Evolutionary conservation across 2,113 vertebrate genomes (phyloP).

Genomic region (Meleagris gallopavo): DNA sequence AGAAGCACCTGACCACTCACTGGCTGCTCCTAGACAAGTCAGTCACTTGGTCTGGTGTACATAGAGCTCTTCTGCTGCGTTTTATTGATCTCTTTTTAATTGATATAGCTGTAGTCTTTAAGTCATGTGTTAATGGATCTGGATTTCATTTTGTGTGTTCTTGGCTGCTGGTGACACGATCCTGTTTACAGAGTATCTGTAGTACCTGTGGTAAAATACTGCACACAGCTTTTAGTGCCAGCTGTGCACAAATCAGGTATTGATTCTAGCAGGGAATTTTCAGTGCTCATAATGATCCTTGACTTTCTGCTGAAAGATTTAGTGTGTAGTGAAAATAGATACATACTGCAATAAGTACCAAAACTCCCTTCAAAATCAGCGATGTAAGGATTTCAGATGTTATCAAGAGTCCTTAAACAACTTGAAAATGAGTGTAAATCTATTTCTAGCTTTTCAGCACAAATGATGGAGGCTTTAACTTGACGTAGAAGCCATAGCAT

Average conservation of each 20-base stretch:
- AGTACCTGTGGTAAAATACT: background rate
- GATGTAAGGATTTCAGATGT: background rate
- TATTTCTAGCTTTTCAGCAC: background rate
- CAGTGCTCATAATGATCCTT: background rate
- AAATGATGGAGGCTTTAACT: background rate
- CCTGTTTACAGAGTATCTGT: background rate
- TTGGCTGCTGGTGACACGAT: background rate
- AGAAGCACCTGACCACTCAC: background rate
- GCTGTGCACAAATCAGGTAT: background rate
- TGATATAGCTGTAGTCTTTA: background rate
- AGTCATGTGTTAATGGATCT: rapidly evolving
- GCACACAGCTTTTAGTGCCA: rapidly evolving
- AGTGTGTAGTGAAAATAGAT: background rate
- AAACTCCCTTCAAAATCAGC: background rate
- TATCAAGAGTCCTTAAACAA: background rate
- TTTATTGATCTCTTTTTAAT: background rate
- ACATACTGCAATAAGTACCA: background rate
- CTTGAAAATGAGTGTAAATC: background rate
- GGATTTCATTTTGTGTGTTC: background rate
- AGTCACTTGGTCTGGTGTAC: no score
- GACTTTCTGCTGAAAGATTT: background rate
- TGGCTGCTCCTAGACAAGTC: no score
- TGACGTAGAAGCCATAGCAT: rapidly evolving
- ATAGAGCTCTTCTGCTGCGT: rapidly evolving
- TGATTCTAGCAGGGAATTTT: background rate